Conservation (phyloP, 2,113 vertebrate species). For the Pangasianodon gigas region DNA sequence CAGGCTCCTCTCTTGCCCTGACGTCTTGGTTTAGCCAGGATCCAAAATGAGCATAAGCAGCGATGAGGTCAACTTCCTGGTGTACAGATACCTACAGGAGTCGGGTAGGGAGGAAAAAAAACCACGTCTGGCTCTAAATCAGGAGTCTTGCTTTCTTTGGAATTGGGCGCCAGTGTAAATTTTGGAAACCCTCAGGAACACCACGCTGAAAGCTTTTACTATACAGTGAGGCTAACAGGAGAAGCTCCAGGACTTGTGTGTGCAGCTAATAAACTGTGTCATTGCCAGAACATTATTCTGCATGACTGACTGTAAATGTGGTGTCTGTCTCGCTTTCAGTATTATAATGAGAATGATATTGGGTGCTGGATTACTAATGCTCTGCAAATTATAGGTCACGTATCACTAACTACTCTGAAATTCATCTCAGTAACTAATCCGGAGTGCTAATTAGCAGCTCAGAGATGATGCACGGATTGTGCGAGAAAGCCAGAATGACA, state of each 20-base stretch:
- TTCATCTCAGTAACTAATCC: not conserved
- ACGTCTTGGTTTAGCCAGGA: slow-evolving; percentile 99
- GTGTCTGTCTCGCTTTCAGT: too few species aligned
- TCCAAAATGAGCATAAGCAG: slow-evolving; percentile 99
- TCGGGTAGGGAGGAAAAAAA: slow-evolving; percentile 80
- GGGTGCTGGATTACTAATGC: too few species aligned
- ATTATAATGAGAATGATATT: too few species aligned
- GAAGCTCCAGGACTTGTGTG: not conserved
- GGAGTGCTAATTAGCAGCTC: not conserved
- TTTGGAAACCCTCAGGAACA: too few species aligned
- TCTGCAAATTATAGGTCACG: not conserved
- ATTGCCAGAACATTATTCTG: not conserved
- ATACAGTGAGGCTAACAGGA: not conserved
- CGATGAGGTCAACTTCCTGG: slow-evolving; percentile 99
- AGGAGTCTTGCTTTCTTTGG: too few species aligned
- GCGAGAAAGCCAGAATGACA: not conserved
- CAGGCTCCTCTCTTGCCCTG: slow-evolving; percentile 72
- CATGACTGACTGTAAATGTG: not conserved
- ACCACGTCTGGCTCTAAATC: too few species aligned
- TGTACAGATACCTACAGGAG: slow-evolving; percentile 99
- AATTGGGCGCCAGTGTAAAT: too few species aligned
- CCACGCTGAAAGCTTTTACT: not conserved
- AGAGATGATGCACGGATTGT: too few species aligned
- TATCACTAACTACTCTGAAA: not conserved
- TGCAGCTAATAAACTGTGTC: not conserved